Percentiles rank a stretch among this genome's conserved stretches.
Evolutionary conservation across 2,113 vertebrate species (phyloP).

Genomic region (Callorhinus ursinus): DNA sequence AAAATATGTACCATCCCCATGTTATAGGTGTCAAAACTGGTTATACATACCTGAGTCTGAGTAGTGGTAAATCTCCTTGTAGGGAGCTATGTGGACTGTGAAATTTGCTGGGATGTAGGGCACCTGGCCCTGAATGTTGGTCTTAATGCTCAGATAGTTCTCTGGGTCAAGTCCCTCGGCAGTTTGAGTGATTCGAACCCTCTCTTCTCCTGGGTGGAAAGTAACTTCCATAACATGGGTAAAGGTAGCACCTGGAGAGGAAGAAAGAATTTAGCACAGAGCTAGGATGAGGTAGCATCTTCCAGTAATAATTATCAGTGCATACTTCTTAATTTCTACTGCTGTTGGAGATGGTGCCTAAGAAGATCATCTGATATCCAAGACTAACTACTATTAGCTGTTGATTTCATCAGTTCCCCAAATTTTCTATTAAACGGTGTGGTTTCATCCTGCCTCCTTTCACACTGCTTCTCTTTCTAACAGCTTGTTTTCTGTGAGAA

Average conservation of each 20-base stretch:
- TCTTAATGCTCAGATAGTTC: slow-evolving; percentile 92
- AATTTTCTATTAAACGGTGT: not conserved
- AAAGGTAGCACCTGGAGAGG: slow-evolving; percentile 91
- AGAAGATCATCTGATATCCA: too few relatives aligned
- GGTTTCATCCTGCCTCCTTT: not conserved
- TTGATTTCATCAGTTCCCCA: not conserved
- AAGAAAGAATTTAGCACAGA: not conserved
- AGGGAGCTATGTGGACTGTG: slow-evolving; percentile 90
- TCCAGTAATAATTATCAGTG: not conserved
- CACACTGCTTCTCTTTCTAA: not conserved
- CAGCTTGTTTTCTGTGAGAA: not conserved
- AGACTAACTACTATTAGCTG: not conserved
- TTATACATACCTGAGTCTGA: slow-evolving; percentile 89
- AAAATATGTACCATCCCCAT: not conserved
- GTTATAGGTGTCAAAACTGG: not conserved
- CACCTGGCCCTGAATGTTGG: slow-evolving; percentile 89
- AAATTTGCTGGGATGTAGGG: slow-evolving; percentile 89
- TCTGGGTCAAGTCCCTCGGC: slow-evolving; percentile 91
- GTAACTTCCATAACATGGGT: slow-evolving; percentile 90
- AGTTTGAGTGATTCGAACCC: slow-evolving; percentile 89
- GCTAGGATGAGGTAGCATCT: not conserved
- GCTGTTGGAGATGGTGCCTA: not conserved
- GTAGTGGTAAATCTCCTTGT: slow-evolving; percentile 93
- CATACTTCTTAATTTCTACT: not conserved
- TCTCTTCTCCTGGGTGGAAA: slow-evolving; percentile 93